phyloP scores from a whole-genome alignment of 92 coral and sea anemone genomes.

The Bergia sp. region DNA sequence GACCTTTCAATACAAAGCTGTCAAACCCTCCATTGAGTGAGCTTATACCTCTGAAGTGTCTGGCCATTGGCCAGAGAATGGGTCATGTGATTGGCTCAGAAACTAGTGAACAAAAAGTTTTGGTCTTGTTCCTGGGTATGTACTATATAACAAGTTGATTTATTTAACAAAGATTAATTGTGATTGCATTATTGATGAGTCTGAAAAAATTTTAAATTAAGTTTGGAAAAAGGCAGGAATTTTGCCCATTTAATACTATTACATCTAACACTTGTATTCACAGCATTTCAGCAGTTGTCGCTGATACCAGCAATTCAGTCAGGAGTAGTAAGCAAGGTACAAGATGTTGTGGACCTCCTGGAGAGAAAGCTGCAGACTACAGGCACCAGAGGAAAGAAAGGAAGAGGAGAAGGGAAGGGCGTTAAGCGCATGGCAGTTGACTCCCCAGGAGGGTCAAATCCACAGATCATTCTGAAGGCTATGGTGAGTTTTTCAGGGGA shows the following conservation, averaged over 20 bases:
- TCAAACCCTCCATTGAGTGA: constrained; percentile 66
- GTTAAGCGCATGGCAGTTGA: constrained; percentile 26
- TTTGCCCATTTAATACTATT: no score
- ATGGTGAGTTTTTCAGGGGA: constrained; percentile 8
- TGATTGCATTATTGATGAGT: no score
- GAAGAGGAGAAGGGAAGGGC: constrained; percentile 50
- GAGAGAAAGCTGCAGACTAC: constrained; percentile 49
- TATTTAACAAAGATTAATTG: no score
- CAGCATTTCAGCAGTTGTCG: constrained; percentile 75
- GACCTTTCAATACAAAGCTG: constrained; percentile 87
- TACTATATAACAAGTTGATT: background rate
- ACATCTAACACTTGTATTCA: background rate
- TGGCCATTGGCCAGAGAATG: constrained; percentile 69
- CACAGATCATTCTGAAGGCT: background rate
- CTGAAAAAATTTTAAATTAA: no score
- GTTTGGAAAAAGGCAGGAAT: background rate
- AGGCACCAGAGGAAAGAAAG: constrained; percentile 17
- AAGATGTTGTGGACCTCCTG: constrained; percentile 57
- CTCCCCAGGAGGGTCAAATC: constrained; percentile 9
- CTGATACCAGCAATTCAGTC: constrained; percentile 86
- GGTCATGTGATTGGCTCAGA: constrained; percentile 56
- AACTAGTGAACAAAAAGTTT: constrained; percentile 60
- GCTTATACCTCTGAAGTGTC: constrained; percentile 78
- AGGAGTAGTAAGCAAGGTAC: constrained; percentile 68
- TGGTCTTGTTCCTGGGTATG: constrained; percentile 77